phyloP scores from a whole-genome alignment of 2,888 invertebrate genomes.

The Lepas anatifera region DNA sequence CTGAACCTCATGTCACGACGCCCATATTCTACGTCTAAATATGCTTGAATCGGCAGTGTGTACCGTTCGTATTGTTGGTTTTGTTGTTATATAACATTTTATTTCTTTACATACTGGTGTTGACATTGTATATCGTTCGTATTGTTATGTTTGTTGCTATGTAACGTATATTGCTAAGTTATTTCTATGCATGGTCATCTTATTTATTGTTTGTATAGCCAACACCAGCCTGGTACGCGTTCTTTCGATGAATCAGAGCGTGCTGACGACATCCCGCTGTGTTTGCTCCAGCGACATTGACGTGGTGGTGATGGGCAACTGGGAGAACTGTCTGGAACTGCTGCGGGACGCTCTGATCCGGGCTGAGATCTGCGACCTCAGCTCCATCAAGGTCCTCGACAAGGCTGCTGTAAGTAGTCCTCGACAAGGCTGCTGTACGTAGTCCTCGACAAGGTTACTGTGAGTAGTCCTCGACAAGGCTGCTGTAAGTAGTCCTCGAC shows the following conservation, averaged over 20 bases:
- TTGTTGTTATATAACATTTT: background rate
- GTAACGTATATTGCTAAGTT: background rate
- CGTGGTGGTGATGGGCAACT: constrained; percentile 60
- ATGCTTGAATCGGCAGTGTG: background rate
- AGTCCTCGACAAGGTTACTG: background rate
- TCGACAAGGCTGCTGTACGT: background rate
- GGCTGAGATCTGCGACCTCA: constrained; percentile 76
- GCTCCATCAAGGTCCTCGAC: constrained; percentile 88
- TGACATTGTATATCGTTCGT: background rate
- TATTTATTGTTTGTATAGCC: background rate
- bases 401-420: constrained; percentile 66
- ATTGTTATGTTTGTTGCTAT: background rate
- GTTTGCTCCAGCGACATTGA: constrained; percentile 51
- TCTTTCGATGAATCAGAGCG: background rate
- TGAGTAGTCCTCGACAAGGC: background rate
- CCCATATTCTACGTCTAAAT: no score
- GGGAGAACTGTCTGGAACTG: constrained; percentile 78
- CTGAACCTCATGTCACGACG: no score
- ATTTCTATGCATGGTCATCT: background rate
- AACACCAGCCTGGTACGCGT: background rate
- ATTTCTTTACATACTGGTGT: background rate
- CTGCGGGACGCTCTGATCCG: constrained; percentile 80
- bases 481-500: no score
- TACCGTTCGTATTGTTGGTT: background rate
- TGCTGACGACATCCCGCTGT: background rate